Evolutionary conservation across 2,113 vertebrate species (phyloP), one percentile per base, ranked within the genome.

Genomic region (Laticauda colubrina): DNA sequence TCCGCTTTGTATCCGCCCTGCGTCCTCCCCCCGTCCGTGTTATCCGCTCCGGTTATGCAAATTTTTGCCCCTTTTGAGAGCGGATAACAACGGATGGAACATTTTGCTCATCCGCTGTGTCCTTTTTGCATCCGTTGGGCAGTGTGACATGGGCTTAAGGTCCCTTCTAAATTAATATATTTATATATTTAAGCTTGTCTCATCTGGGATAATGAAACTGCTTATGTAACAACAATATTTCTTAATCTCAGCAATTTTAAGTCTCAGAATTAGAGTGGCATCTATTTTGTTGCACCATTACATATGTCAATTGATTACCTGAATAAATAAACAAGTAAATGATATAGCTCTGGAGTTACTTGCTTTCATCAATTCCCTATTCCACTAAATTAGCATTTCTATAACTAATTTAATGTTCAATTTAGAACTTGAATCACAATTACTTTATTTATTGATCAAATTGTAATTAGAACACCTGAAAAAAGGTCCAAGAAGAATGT

Each of bases 401-500:
- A 34, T 69, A 53, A 90, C 45, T 75, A 90, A 18, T 39, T 51
- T 55, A 81, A 81, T 90, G 56, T 87, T 29, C 39, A 51, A 23
- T 26, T 34, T 57, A 23, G 5, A 55, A 56, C 43, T 61, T 91
- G 43, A 48, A 87, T 59, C 10, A 54, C 29, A 81, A 90, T 9
- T 75, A 11, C 4, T 81, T n/a, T 34, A 75, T 75, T 75, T 75
- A 75, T 75, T 2, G 0, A 34, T 75, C 14, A 75, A 75, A 34
- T 7, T 75, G 14, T 5, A 34, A 89, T 1, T 0, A 1, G 92
- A 90, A 93, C n/a, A 34, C 69, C 0, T 75, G 56, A 0, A 21
- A 15, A 59, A 91, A 94, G 95, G 87, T 69, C 90, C 56, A 89
- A 75, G 95, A 93, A 92, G 69, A 34, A 81, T 81, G 69, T 39